Conservation (phyloP, 2,797 vertebrate genomes). For the Psittacula echo region DNA sequence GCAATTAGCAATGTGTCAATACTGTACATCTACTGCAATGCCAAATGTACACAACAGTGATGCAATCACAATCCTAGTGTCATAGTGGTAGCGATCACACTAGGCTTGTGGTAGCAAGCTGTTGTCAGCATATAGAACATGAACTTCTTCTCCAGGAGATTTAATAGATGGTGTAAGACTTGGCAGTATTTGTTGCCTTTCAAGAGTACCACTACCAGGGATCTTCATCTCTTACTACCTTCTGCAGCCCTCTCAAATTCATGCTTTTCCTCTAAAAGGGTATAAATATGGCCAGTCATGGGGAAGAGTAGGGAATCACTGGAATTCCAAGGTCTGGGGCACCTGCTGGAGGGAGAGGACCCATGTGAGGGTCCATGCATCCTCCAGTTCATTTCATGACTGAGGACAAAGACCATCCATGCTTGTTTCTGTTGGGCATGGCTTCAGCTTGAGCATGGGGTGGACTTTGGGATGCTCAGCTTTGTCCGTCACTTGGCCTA, state of each 20-base stretch:
- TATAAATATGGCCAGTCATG: background rate
- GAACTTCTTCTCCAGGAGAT: background rate
- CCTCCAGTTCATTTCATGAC: background rate
- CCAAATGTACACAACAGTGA: background rate
- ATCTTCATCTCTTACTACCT: background rate
- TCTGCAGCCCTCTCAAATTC: background rate
- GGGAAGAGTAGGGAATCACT: fast-evolving
- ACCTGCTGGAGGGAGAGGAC: background rate
- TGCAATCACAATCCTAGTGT: fast-evolving
- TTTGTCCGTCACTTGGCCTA: background rate
- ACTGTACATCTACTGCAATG: background rate
- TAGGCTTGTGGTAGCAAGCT: background rate
- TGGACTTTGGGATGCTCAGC: background rate
- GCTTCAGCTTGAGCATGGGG: background rate
- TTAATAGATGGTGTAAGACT: background rate
- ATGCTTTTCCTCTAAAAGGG: background rate
- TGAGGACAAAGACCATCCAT: fast-evolving
- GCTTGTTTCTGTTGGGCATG: background rate
- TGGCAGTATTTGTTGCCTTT: background rate
- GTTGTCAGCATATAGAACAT: background rate
- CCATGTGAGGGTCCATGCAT: background rate
- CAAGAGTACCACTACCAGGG: fast-evolving
- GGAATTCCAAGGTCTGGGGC: background rate
- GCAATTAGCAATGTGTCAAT: background rate
- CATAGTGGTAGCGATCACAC: background rate